A percentile compares a stretch with the other conserved stretches of the same genome.
Evolutionary conservation across 2,888 invertebrate genomes (phyloP).

Genomic region (Xylota sylvarum): DNA sequence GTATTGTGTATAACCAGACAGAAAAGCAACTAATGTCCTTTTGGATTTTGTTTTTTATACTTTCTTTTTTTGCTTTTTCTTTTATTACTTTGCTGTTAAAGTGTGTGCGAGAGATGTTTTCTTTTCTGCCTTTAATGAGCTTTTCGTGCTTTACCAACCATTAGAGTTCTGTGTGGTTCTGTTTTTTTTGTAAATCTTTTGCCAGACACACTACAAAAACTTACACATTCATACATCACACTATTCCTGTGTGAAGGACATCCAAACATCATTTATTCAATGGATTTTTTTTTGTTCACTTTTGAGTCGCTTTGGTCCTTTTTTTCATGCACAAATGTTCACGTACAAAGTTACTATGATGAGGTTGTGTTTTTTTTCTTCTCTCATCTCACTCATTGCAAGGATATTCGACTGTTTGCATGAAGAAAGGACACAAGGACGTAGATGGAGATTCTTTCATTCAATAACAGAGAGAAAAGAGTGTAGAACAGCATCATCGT

Average conservation of each 20-base stretch:
- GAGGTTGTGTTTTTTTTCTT: constrained; percentile 23
- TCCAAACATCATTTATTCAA: constrained; percentile 56
- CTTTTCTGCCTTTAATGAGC: constrained; percentile 60
- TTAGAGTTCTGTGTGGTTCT: constrained; percentile 43
- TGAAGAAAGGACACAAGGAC: constrained; percentile 53
- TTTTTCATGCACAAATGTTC: constrained; percentile 19
- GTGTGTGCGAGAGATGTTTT: constrained; percentile 19
- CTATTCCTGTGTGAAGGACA: constrained; percentile 55
- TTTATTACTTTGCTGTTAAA: constrained; percentile 50
- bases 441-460: constrained; percentile 33
- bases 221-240: constrained; percentile 25
- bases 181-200: constrained; percentile 44
- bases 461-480: constrained; percentile 39
- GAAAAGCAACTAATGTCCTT: constrained; percentile 56
- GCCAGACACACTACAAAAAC: constrained; percentile 44
- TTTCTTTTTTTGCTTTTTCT: constrained; percentile 19
- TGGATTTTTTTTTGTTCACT: constrained; percentile 20
- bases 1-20: constrained; percentile 85
- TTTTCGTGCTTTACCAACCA: constrained; percentile 62
- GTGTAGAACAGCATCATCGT: constrained; percentile 46
- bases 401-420: constrained; percentile 51
- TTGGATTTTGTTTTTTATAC: constrained; percentile 28
- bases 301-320: constrained; percentile 10
- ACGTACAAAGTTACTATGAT: constrained; percentile 34
- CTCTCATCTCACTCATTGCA: constrained; percentile 2